Evolutionary conservation across 2,797 vertebrate species (phyloP).

Genomic region (Rhabdophis nuchalis): DNA sequence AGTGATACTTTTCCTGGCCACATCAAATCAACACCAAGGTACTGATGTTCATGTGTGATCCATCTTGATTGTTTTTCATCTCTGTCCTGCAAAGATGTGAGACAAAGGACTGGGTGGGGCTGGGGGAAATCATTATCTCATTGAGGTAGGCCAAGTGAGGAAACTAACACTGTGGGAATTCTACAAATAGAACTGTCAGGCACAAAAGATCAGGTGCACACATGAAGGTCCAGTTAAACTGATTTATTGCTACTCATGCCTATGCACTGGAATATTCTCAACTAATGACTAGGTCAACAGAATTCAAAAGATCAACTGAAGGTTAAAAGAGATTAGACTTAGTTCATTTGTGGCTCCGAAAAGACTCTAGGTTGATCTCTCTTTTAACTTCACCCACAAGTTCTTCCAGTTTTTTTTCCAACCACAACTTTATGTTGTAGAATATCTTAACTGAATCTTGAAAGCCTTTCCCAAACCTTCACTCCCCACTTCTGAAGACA

Average conservation of each 20-base stretch:
- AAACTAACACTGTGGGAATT: not conserved
- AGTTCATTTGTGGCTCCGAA: too few species aligned
- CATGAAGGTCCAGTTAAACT: too few species aligned
- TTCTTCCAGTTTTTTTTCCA: too few species aligned
- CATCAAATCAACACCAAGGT: not conserved
- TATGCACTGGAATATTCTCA: too few species aligned
- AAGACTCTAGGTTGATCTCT: too few species aligned
- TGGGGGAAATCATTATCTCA: not conserved
- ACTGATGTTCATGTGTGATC: not conserved
- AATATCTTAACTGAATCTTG: not conserved
- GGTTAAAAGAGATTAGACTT: too few species aligned
- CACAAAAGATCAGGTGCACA: too few species aligned
- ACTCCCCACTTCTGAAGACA: not conserved
- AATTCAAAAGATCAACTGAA: too few species aligned
- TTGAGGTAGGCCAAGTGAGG: not conserved
- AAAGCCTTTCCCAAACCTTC: not conserved
- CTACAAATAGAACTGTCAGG: not conserved
- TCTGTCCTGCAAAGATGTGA: not conserved
- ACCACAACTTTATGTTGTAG: not conserved
- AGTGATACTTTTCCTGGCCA: not conserved
- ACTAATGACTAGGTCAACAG: too few species aligned
- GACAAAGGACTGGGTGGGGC: not conserved
- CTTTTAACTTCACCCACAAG: too few species aligned
- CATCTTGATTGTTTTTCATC: not conserved
- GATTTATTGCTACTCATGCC: too few species aligned